These are phyloP conservation scores for Macroglossus sobrinus DNA, from an alignment of 2,113 vertebrate species.

Conservation along the genomic window DNA sequence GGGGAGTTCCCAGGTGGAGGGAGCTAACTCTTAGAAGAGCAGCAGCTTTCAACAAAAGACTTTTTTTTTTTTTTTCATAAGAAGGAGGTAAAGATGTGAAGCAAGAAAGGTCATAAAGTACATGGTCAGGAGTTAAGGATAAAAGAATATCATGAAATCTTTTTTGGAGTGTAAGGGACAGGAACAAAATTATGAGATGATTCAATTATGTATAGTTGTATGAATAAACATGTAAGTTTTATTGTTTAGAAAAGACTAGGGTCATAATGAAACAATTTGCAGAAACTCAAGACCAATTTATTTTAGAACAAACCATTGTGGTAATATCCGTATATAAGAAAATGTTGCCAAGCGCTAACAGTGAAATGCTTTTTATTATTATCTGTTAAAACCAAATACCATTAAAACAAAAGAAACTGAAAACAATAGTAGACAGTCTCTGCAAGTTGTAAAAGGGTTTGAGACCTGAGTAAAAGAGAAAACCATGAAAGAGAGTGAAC, in stretches of 20 bases:
- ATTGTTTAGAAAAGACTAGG: neutral
- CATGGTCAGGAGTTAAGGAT: slow-evolving; percentile 52
- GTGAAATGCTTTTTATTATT: neutral
- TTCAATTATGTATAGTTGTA: neutral
- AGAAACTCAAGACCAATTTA: neutral
- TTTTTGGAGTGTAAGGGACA: neutral
- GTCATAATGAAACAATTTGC: neutral
- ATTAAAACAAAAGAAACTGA: neutral
- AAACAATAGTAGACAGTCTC: neutral
- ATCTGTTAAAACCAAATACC: neutral
- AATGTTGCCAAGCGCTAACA: neutral
- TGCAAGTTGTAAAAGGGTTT: neutral
- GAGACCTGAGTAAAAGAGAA: neutral
- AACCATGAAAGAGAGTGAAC: neutral
- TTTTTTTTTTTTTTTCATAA: slow-evolving; percentile 21
- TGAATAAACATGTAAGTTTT: slow-evolving; percentile 17
- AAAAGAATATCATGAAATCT: slow-evolving; percentile 37
- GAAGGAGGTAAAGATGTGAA: slow-evolving; percentile 47
- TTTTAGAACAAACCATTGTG: neutral
- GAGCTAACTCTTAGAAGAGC: slow-evolving; percentile 23
- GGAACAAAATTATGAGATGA: neutral
- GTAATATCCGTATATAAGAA: neutral
- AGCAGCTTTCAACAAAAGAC: slow-evolving; percentile 38
- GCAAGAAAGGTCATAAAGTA: slow-evolving; percentile 55
- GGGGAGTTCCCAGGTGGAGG: slow-evolving; percentile 47